Evolutionary conservation across 2,888 invertebrate genomes (phyloP).

Genomic region (Graphium colonna): DNA sequence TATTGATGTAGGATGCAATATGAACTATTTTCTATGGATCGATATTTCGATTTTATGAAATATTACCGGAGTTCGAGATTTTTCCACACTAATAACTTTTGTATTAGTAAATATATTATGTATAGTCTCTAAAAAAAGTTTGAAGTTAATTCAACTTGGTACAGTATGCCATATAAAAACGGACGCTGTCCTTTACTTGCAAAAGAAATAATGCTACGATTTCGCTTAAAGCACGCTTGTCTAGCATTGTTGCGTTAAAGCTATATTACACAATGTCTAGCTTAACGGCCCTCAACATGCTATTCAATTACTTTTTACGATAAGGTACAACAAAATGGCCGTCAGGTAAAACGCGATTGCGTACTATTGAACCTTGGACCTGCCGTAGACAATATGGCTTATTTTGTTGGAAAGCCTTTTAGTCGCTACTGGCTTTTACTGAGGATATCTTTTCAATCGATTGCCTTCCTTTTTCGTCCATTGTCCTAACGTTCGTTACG

Average conservation of each 20-base stretch:
- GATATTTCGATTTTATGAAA: too few species aligned
- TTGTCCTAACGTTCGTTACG: background rate
- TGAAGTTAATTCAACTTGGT: too few species aligned
- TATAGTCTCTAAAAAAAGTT: too few species aligned
- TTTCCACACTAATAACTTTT: too few species aligned
- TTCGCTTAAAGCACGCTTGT: too few species aligned
- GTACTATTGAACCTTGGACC: conserved; percentile 8
- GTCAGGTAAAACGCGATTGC: conserved; percentile 50
- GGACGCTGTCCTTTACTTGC: too few species aligned
- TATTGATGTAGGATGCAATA: too few species aligned
- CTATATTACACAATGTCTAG: conserved; percentile 37
- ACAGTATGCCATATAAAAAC: too few species aligned
- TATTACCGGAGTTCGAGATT: too few species aligned
- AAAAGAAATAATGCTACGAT: too few species aligned
- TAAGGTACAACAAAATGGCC: conserved; percentile 64
- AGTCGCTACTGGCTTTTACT: background rate
- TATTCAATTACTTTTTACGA: conserved; percentile 77
- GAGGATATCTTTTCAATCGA: background rate
- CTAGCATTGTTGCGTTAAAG: conserved; percentile 19
- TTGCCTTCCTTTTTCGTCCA: background rate
- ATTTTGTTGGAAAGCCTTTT: background rate
- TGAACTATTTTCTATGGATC: too few species aligned
- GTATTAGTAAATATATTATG: too few species aligned
- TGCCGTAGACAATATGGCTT: conserved; percentile 18
- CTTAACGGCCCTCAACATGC: conserved; percentile 48